Evolutionary conservation across 1,140 invertebrate species (phyloP).

Genomic region (Diabrotica virgifera): DNA sequence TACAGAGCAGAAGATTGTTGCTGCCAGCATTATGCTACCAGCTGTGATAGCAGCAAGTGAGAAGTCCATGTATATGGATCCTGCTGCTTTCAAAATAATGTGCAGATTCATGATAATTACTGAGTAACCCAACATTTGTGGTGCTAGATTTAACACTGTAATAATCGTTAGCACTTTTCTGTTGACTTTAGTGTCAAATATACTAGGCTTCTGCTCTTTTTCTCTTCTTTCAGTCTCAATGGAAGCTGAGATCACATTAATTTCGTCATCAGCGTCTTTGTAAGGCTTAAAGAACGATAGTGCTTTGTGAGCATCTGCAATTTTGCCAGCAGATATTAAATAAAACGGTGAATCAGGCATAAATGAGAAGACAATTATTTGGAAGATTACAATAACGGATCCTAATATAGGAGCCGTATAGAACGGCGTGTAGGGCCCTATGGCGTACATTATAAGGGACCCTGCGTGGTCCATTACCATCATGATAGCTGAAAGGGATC

Average conservation of each 20-base stretch:
- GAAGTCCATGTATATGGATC: slow-evolving; percentile 27
- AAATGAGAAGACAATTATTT: slow-evolving; percentile 17
- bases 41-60: slow-evolving; percentile 35
- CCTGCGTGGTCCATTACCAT: slow-evolving; percentile 13
- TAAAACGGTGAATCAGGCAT: slow-evolving; percentile 17
- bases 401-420: slow-evolving; percentile 12
- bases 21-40: slow-evolving; percentile 34
- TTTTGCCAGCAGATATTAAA: slow-evolving; percentile 21
- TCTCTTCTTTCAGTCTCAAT: background rate
- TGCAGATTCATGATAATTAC: slow-evolving; percentile 35
- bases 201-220: slow-evolving; percentile 8
- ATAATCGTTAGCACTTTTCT: slow-evolving; percentile 33
- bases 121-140: slow-evolving; percentile 51
- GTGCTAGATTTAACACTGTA: slow-evolving; percentile 53
- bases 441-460: slow-evolving; percentile 11
- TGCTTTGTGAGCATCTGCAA: slow-evolving; percentile 50
- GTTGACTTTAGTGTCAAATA: slow-evolving; percentile 34
- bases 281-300: slow-evolving; percentile 44
- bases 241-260: background rate
- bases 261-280: background rate
- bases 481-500: slow-evolving; percentile 15
- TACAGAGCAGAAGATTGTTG: slow-evolving; percentile 25
- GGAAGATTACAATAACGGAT: slow-evolving; percentile 21
- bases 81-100: slow-evolving; percentile 33
- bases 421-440: slow-evolving; percentile 11